Percentiles rank a stretch among this genome's conserved stretches.
phyloP scores from a whole-genome alignment of 2,113 vertebrate genomes.

The Pollachius pollachius region DNA sequence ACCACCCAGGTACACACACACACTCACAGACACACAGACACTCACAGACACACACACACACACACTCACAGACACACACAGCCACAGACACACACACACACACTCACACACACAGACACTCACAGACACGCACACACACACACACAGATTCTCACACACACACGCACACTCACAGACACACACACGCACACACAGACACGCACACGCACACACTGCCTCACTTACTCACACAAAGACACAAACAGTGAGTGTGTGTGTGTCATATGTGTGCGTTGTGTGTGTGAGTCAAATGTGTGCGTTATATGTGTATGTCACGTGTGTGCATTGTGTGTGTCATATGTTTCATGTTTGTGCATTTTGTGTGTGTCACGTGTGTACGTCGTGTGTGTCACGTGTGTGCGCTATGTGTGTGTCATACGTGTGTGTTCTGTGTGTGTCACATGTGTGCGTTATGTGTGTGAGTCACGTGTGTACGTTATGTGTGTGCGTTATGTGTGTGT shows the following conservation, averaged over 20 bases:
- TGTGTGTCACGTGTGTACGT: background rate
- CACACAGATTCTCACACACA: background rate
- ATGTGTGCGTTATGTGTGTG: background rate
- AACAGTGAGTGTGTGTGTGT: too few species aligned
- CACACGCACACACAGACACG: too few species aligned
- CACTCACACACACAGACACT: background rate
- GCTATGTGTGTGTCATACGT: background rate
- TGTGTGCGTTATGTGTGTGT: too few species aligned
- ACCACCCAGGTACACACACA: slow-evolving; percentile 65
- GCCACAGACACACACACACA: background rate
- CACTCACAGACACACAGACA: too few species aligned
- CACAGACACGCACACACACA: background rate
- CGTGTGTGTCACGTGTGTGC: background rate
- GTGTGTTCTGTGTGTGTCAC: background rate
- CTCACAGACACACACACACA: too few species aligned
- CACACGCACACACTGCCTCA: too few species aligned
- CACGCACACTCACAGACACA: too few species aligned
- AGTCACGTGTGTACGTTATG: too few species aligned
- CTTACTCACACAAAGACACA: too few species aligned
- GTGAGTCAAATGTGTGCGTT: background rate
- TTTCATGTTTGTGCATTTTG: background rate
- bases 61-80: too few species aligned
- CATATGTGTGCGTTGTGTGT: background rate
- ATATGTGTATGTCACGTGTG: background rate
- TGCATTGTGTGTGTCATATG: background rate